Base-by-base conservation (phyloP, 2,888 invertebrate species). In the Cephus spinipes region DNA sequence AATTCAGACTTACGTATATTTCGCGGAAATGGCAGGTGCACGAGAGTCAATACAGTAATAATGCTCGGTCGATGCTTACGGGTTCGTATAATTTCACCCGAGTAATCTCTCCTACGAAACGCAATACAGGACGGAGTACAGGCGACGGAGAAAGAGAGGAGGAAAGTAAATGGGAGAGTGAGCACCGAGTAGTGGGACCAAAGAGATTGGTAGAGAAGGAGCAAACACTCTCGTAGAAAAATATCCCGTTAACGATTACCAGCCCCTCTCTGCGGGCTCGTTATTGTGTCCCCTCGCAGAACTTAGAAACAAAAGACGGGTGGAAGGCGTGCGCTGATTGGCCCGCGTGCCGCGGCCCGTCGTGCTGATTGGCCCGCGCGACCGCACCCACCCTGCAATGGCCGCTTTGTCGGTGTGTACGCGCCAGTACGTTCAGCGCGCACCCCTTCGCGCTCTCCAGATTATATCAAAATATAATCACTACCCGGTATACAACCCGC, bases 321-420 rank as follows among this genome's bases (percentile, higher is more conserved):
- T 83, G 87, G 87, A 85, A 85, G 87, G 84, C 85, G 86, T 83
- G 82, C 84, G 78, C 88, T 91, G 90, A 91, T 91, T 91, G 91
- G 91, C 91, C 87, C 84, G 85, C 84, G 86, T 87, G 86, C 83
- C 87, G 87, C 86, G 88, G 86, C 85, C 84, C 87, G 87, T 85
- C 85, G 87, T 88, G 87, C 89, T 91, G 89, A 91, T 91, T 91
- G 91, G 91, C 91, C 86, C 86, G 86, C 85, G 86, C 89, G 89
- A 90, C 91, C 90, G 90, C 91, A 90, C 91, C 91, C 90, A 91
- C 89, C 91, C 90, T 90, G 91, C 91, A 91, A 91, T 91, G 91
- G 91, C 91, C 91, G 91, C 91, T 90, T 91, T 90, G 90, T 90
- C 87, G 85, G 83, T 85, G 83, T 85, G 76, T 82, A 83, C 85